Evolutionary conservation across 1,140 invertebrate species (phyloP).

Genomic region (Trichonephila clavipes): DNA sequence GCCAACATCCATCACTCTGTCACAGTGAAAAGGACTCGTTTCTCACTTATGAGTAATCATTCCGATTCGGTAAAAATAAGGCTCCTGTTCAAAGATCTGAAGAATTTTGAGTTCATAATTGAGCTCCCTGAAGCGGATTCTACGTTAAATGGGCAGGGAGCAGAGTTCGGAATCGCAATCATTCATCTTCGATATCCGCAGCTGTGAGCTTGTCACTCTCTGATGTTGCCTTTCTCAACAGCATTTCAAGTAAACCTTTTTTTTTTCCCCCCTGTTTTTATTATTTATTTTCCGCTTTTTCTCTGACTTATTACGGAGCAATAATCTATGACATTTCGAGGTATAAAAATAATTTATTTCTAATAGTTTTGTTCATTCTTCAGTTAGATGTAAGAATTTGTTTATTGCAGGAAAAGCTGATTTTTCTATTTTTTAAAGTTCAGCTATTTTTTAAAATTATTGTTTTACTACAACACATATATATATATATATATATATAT

Average conservation of each 20-base stretch:
- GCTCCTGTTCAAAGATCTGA: neutral
- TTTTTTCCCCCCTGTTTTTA: no score
- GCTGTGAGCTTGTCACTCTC: conserved; percentile 36
- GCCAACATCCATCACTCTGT: conserved; percentile 8
- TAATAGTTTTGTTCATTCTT: neutral
- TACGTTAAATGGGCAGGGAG: neutral
- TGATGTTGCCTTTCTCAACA: neutral
- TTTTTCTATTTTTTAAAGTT: no score
- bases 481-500: no score
- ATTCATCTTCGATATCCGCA: conserved; percentile 17
- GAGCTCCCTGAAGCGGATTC: neutral
- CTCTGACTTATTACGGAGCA: neutral
- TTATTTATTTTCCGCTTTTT: neutral
- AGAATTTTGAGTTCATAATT: conserved; percentile 45
- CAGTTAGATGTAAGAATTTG: no score
- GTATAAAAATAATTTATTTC: neutral
- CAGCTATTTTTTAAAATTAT: no score
- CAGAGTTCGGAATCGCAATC: conserved; percentile 23
- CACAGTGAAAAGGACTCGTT: neutral
- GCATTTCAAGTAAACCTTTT: neutral
- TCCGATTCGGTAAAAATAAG: conserved; percentile 10
- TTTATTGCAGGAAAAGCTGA: no score
- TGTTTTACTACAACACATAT: no score
- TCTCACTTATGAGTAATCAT: neutral
- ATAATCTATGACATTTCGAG: neutral